A percentile compares a stretch with the other conserved stretches of the same genome.
Evolutionary conservation across 2,113 vertebrate species (phyloP).

Genomic region (Psittacara wagleri): DNA sequence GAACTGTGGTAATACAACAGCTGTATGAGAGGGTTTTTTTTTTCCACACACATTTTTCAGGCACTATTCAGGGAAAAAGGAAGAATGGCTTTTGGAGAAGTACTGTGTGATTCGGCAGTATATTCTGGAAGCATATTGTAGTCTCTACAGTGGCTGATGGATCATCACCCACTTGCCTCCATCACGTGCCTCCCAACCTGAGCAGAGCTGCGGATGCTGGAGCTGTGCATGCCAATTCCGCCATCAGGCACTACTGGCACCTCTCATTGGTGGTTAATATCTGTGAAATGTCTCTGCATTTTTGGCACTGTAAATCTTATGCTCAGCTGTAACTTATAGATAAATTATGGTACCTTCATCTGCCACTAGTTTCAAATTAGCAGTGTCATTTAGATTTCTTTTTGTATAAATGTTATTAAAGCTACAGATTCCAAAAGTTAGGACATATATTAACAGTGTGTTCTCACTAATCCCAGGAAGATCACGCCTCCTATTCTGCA

Average conservation of each 20-base stretch:
- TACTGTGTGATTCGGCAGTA: background rate
- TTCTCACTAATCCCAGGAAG: conserved; percentile 8
- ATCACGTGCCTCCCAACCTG: conserved; percentile 45
- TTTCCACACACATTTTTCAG: background rate
- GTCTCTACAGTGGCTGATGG: background rate
- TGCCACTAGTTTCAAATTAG: conserved; percentile 28
- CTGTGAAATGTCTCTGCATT: conserved; percentile 74
- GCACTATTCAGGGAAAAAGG: background rate
- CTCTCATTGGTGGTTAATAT: conserved; percentile 78
- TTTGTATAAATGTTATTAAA: background rate
- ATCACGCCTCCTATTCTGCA: conserved; percentile 1
- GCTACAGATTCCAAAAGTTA: background rate
- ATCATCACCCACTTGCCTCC: background rate
- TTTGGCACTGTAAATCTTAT: conserved; percentile 66
- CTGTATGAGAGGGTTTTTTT: background rate
- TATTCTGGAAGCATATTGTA: background rate
- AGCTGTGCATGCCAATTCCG: conserved; percentile 50
- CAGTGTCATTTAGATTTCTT: background rate
- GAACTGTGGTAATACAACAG: background rate
- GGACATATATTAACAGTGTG: background rate
- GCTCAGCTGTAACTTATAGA: conserved; percentile 38
- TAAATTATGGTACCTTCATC: background rate
- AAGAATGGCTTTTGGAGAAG: background rate
- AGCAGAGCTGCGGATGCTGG: conserved; percentile 28
- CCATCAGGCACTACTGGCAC: conserved; percentile 69